Conservation (phyloP, 2,797 vertebrate species). For the Chaenodraco wilsoni region DNA sequence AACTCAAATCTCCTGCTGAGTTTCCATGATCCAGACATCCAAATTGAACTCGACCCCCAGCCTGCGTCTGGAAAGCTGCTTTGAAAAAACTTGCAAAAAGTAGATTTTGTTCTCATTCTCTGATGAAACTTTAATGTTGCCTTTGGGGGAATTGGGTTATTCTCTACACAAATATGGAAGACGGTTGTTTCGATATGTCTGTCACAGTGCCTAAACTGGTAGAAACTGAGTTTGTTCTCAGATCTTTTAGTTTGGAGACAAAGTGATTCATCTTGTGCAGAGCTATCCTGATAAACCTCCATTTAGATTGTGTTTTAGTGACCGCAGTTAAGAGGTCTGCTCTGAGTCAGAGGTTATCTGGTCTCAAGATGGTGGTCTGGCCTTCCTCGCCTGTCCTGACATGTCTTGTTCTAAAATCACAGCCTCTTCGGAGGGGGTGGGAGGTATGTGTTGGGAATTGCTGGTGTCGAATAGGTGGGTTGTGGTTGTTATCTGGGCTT, state of each 20-base stretch:
- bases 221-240: constrained; percentile 13
- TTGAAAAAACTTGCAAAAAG: constrained; percentile 26
- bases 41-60: constrained; percentile 41
- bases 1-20: constrained; percentile 28
- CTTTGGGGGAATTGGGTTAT: constrained; percentile 42
- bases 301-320: constrained; percentile 27
- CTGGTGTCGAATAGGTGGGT: constrained; percentile 54
- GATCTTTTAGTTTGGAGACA: background rate
- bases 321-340: constrained; percentile 41
- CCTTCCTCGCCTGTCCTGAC: constrained; percentile 50
- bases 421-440: constrained; percentile 24
- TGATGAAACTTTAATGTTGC: constrained; percentile 49
- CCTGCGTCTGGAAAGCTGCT: constrained; percentile 27
- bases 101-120: constrained; percentile 39
- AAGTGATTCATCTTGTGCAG: constrained; percentile 31
- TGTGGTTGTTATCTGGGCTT: constrained; percentile 54
- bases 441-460: constrained; percentile 53
- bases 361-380: constrained; percentile 42
- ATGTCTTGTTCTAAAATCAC: constrained; percentile 46
- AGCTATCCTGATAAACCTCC: constrained; percentile 21
- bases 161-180: constrained; percentile 28
- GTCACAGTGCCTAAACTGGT: constrained; percentile 7
- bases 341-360: constrained; percentile 66
- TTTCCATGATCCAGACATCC: constrained; percentile 36
- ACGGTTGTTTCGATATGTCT: constrained; percentile 35